Conservation (phyloP, 2,797 vertebrate species). For the Myioborus miniatus region DNA sequence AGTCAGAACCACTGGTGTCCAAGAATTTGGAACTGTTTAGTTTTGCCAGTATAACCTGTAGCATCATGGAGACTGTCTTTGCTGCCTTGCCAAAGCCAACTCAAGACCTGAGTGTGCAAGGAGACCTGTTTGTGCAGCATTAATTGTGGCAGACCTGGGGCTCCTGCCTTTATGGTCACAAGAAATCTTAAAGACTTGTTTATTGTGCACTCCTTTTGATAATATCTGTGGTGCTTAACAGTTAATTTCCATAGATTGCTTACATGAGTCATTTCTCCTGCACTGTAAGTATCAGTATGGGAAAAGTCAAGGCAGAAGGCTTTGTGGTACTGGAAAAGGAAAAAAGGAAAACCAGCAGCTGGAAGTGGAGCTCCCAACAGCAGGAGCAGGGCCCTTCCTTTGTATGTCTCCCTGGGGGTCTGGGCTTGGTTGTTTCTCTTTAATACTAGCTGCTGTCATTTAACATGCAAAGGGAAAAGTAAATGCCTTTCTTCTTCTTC, state of each 20-base stretch:
- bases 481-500: constrained; percentile 59
- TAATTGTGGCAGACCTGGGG: background rate
- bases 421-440: background rate
- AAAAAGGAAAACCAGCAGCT: background rate
- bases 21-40: background rate
- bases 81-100: background rate
- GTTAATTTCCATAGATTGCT: background rate
- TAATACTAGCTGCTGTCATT: constrained; percentile 8
- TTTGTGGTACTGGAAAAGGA: background rate
- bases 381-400: background rate
- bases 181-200: background rate
- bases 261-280: background rate
- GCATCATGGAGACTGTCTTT: accelerated
- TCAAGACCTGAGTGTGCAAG: background rate
- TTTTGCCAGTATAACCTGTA: background rate
- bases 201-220: background rate
- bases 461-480: constrained; percentile 2
- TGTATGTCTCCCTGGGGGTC: background rate
- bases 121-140: background rate
- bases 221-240: background rate
- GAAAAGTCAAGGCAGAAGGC: background rate
- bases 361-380: background rate
- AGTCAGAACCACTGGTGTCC: background rate
- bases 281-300: background rate
- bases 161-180: accelerated